Evolutionary conservation across 2,113 vertebrate species (phyloP).

Genomic region (Xiphophorus couchianus): DNA sequence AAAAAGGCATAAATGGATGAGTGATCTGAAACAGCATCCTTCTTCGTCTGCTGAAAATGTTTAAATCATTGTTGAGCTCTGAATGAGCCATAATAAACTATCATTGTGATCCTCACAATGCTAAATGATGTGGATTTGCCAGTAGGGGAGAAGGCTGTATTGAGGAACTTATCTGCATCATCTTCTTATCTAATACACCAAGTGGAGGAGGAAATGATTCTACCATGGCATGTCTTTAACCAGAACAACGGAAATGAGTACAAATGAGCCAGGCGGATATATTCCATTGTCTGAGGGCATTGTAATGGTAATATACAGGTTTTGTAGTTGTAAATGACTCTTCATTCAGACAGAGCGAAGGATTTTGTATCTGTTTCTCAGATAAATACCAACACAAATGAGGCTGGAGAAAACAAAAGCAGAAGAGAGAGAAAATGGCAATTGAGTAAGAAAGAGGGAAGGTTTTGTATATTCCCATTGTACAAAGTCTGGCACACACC

Average conservation of each 20-base stretch:
- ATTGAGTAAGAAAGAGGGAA: constrained; percentile 37
- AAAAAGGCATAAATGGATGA: constrained; percentile 54
- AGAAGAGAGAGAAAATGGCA: constrained; percentile 57
- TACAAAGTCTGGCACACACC: constrained; percentile 63
- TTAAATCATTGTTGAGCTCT: constrained; percentile 64
- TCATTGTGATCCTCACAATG: constrained; percentile 74
- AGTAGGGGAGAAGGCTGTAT: constrained; percentile 60
- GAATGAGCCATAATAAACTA: constrained; percentile 72
- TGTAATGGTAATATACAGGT: constrained; percentile 79
- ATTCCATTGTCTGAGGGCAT: constrained; percentile 74
- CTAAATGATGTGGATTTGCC: constrained; percentile 70
- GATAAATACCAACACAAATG: constrained; percentile 77
- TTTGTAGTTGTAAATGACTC: constrained; percentile 78
- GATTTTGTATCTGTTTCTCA: constrained; percentile 57
- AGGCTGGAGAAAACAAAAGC: constrained; percentile 72
- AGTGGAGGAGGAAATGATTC: constrained; percentile 53
- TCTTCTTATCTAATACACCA: constrained; percentile 75
- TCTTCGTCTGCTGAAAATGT: constrained; percentile 52
- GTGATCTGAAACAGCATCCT: constrained; percentile 65
- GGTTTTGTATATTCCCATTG: constrained; percentile 64
- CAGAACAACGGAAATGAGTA: constrained; percentile 65
- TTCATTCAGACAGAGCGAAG: constrained; percentile 64
- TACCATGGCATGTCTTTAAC: constrained; percentile 54
- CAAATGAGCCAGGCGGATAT: constrained; percentile 61
- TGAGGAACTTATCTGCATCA: constrained; percentile 75